These are phyloP conservation scores for Bactericera cockerelli DNA, from an alignment of 1,140 invertebrate species.

Conservation along the genomic window DNA sequence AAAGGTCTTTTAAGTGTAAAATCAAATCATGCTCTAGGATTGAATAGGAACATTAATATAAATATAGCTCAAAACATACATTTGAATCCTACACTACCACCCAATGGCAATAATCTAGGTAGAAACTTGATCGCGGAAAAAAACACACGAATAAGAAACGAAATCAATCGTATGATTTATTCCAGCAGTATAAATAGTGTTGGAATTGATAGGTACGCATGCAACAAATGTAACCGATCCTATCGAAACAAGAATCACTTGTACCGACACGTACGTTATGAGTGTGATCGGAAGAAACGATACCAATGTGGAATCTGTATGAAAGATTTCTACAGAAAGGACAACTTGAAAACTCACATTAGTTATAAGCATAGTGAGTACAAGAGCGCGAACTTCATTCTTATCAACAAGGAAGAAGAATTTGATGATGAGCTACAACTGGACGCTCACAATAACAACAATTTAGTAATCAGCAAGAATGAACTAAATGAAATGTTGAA, in stretches of 20 bases:
- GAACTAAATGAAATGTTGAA: background rate
- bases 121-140: no score
- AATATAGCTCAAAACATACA: slow-evolving; percentile 7
- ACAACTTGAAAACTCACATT: slow-evolving; percentile 20
- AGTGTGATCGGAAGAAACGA: slow-evolving; percentile 43
- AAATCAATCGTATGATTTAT: background rate
- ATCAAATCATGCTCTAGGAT: no score
- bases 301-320: slow-evolving; percentile 32
- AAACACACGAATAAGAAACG: background rate
- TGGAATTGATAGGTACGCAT: slow-evolving; percentile 15
- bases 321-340: slow-evolving; percentile 38
- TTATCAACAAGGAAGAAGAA: background rate
- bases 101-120: background rate
- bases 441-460: background rate
- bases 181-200: background rate
- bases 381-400: background rate
- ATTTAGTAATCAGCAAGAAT: slow-evolving; percentile 6
- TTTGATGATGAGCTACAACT: background rate
- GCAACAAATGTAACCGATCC: slow-evolving; percentile 17
- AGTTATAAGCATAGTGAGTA: slow-evolving; percentile 17
- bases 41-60: background rate
- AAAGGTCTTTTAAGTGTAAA: no score
- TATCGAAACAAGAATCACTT: slow-evolving; percentile 24
- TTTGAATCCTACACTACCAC: background rate
- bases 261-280: slow-evolving; percentile 34